A percentile compares a stretch with the other conserved stretches of the same genome.
Conservation (phyloP, 64 coral and sea anemone species). For the Catalaphyllia jardinei region DNA sequence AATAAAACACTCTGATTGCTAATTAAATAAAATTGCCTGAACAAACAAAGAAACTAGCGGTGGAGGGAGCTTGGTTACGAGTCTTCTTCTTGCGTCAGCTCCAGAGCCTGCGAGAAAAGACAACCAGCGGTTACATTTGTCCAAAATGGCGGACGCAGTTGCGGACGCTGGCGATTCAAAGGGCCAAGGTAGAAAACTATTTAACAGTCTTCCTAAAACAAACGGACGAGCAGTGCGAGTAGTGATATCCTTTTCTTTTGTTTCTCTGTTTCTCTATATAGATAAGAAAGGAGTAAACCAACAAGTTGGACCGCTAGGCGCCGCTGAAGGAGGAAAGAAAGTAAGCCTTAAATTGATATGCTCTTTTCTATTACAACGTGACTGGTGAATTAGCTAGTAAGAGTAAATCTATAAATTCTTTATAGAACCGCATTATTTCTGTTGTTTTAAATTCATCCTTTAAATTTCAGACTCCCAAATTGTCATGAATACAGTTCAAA, state of each 20-base stretch:
- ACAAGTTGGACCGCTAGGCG: no score
- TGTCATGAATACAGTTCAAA: no score
- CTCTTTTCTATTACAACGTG: no score
- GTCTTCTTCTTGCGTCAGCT: background rate
- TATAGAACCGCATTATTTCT: no score
- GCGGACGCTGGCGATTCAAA: background rate
- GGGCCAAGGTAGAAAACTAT: background rate
- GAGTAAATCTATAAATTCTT: no score
- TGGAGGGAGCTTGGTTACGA: background rate
- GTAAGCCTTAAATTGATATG: background rate
- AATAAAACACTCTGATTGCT: no score
- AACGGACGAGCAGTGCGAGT: background rate
- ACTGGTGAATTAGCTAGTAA: no score
- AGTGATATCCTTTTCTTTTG: background rate
- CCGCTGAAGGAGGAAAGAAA: constrained; percentile 3
- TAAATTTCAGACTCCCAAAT: no score
- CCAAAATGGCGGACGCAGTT: background rate
- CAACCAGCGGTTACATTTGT: background rate
- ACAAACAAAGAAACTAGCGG: no score
- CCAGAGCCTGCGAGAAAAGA: background rate
- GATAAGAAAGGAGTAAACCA: constrained; percentile 4
- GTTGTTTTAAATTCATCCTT: no score
- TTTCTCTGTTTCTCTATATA: background rate
- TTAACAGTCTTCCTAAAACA: background rate
- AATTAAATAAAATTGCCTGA: no score